Evolutionary conservation across 2,888 invertebrate species (phyloP), one percentile per base, ranked within the genome.

Genomic region (Stegophylla sp.): DNA sequence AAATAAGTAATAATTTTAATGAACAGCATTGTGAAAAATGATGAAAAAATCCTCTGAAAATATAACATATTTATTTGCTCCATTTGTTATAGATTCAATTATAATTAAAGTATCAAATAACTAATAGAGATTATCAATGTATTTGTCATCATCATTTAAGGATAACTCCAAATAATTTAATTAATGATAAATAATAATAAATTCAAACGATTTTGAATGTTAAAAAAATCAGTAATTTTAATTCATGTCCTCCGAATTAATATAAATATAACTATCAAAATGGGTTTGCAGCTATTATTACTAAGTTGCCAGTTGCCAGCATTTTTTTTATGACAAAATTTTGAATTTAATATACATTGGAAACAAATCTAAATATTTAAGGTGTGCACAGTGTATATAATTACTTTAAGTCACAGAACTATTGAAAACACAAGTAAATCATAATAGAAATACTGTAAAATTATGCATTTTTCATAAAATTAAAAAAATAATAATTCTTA

Each of bases 131-230:
- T 74, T 23, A 51, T 17, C 10, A 20, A 28, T 61, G 0, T 45
- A 34, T 63, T 34, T 48, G 23, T 56, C 41, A 72, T 17, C 41
- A 41, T 56, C 3, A 56, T 23, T 23, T 7, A 56, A 72, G 41
- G 20, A 61, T 45, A 73, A 59, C 59, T n/a, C n/a, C 59, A n/a
- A 43, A 26, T 48, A 26, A 43, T 12, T 20, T 3, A 34, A 20
- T 74, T 51, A 63, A 63, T 64, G 15, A 48, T 48, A 73, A 61
- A 48, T 61, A 61, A 74, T 74, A 73, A 73, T 61, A 73, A 45
- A 17, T 45, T 15, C 13, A 74, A 73, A 61, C n/a, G 34, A 53
- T 61, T 51, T 51, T 75, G 9, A 75, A 64, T 53, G 0, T 41
- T 64, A 7, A 28, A 63, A 28, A 63, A 61, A 63, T 48, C 20